Evolutionary conservation across 2,888 invertebrate species (phyloP), one percentile per base, ranked within the genome.

Genomic region (Lepetodrilus schrolli): DNA sequence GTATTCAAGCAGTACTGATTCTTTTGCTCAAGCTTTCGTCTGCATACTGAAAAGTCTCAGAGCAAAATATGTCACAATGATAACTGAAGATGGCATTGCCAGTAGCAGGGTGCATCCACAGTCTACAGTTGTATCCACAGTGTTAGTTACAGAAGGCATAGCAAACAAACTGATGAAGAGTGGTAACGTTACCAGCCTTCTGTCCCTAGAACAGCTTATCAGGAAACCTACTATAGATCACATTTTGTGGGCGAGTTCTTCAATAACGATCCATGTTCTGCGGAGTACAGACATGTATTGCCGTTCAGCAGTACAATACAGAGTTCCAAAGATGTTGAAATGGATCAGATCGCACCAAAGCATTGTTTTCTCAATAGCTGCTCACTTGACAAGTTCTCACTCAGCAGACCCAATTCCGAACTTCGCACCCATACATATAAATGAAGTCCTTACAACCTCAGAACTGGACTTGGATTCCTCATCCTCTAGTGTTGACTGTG

Each of bases 311-410:
- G n/a, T n/a, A n/a, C n/a, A n/a, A n/a, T n/a, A n/a, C n/a, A 21
- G 13, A 23, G 51, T 51, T 10, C 51, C 21, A 20, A 23, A 8
- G 26, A 51, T 51, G 51, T 23, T 51, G 23, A 23, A 51, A 51
- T 51, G 51, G 51, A 51, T 51, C 1, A 51, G 3, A 51, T 51
- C 51, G 13, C 51, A 51, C 26, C n/a, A 5, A 17, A 10, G 17
- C 4, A 43, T 17, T 1, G 43, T 43, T 3, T 10, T 43, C 43
- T 77, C 81, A 8, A 49, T 74, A n/a, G 10, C 72, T 1, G 83
- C 84, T 51, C 83, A 84, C 84, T 49, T 68, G 23, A 21, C 74
- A n/a, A 84, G 83, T 71, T 74, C 83, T 1, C 50, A 76, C 48
- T 43, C 78, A 36, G 78, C 81, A 21, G 84, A 84, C 0, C 23